A percentile compares a stretch with the other conserved stretches of the same genome.
These are phyloP conservation scores for Apeira syringaria DNA, from an alignment of 2,888 invertebrate genomes.

Conservation along the genomic window DNA sequence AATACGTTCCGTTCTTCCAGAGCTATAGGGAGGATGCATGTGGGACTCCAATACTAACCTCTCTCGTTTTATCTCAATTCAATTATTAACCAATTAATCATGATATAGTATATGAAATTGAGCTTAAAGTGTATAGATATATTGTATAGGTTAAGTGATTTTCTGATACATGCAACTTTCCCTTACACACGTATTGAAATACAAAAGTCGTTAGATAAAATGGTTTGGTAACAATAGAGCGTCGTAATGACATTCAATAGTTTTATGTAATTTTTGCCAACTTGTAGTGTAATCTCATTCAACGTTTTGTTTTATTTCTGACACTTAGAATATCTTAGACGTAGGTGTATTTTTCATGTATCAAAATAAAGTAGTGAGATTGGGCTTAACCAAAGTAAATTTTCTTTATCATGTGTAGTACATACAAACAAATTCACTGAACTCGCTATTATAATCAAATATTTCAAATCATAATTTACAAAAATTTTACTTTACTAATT, in stretches of 20 bases:
- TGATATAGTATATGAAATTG: neutral
- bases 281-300: neutral
- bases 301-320: too few species aligned
- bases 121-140: neutral
- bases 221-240: neutral
- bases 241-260: too few species aligned
- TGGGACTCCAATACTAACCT: neutral
- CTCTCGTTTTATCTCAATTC: neutral
- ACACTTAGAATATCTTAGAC: too few species aligned
- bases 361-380: too few species aligned
- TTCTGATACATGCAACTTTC: conserved; percentile 5
- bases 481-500: too few species aligned
- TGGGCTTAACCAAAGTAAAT: too few species aligned
- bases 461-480: too few species aligned
- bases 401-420: too few species aligned
- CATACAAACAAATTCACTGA: too few species aligned
- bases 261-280: neutral
- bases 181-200: conserved; percentile 6
- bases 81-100: conserved; percentile 1
- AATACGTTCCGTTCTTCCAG: conserved; percentile 1
- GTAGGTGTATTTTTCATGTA: too few species aligned
- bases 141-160: neutral
- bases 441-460: too few species aligned
- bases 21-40: conserved; percentile 3
- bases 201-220: conserved; percentile 1